Evolutionary conservation across 2,888 invertebrate genomes (phyloP), one percentile per base, ranked within the genome.

Genomic region (Rhimphoctona megacephalus): DNA sequence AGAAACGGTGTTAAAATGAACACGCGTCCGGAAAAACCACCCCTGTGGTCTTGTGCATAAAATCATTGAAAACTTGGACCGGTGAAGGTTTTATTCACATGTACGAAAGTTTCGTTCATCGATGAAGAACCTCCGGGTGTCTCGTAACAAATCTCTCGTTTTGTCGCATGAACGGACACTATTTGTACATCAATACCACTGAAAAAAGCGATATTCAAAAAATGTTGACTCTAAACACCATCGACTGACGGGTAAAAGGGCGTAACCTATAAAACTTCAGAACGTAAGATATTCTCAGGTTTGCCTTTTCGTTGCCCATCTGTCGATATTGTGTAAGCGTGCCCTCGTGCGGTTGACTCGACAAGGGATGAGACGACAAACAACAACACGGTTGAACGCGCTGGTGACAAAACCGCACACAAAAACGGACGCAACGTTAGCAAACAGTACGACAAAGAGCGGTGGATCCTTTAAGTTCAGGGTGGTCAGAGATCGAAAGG

Each of bases 71-170:
- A 74, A 80, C 61, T 74, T 70, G 25, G 30, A 25, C 70, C 30
- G 30, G 11, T 19, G 52, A n/a, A 17, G 39, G 30, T 39, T 54
- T 19, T 19, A 25, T 9, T 36, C n/a, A 22, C 52, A 22, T 43
- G n/a, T 39, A 54, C 17, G 6, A n/a, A 25, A 30, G 52, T 30
- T 52, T 7, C 46, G 4, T 64, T 70, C 61, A 54, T 81, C 67
- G 74, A 81, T 17, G 78, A 57, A 43, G 80, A 76, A 81, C 22
- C 70, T 81, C 80, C 80, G 83, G 83, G 72, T 73, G 87, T 86
- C 66, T 85, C 70, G 76, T 43, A 87, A 91, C 91, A 92, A 92
- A 92, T 92, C 91, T 89, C 84, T 85, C 82, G 87, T 88, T 89
- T 90, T 92, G 92, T 91, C 81, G 87, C 82, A 72, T 88, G 14